phyloP scores from a whole-genome alignment of 2,888 invertebrate species.

The Gryllus longicercus region DNA sequence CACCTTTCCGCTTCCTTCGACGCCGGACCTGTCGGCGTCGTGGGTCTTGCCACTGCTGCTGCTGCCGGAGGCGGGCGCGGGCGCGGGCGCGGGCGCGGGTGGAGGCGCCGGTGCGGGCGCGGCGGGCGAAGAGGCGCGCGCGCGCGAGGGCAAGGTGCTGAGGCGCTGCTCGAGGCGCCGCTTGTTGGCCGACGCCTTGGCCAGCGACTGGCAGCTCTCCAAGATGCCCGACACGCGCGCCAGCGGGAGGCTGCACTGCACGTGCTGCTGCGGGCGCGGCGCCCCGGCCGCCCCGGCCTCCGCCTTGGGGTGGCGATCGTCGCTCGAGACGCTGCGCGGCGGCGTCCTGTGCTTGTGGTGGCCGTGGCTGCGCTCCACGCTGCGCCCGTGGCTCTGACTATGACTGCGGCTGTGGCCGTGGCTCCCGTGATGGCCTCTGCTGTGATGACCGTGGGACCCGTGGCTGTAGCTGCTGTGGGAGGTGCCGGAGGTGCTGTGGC shows the following conservation, averaged over 20 bases:
- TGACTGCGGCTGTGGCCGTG: background rate
- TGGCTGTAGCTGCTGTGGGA: background rate
- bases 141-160: background rate
- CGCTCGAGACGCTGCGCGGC: background rate
- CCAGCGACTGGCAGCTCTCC: background rate
- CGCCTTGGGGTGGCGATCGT: background rate
- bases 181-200: background rate
- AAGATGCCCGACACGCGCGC: background rate
- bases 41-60: background rate
- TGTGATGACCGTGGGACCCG: background rate
- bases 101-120: constrained; percentile 24
- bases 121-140: constrained; percentile 29
- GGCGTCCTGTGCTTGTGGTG: background rate
- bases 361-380: background rate
- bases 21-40: background rate
- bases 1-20: too few species aligned
- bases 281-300: background rate
- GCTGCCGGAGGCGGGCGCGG: background rate
- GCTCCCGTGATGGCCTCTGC: background rate
- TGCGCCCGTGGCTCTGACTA: background rate
- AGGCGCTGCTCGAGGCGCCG: background rate
- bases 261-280: background rate
- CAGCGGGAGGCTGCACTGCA: background rate
- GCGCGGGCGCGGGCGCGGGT: background rate
- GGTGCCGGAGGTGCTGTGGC: background rate